Conservation (phyloP, 2,797 vertebrate species). For the Discoglossus pictus region DNA sequence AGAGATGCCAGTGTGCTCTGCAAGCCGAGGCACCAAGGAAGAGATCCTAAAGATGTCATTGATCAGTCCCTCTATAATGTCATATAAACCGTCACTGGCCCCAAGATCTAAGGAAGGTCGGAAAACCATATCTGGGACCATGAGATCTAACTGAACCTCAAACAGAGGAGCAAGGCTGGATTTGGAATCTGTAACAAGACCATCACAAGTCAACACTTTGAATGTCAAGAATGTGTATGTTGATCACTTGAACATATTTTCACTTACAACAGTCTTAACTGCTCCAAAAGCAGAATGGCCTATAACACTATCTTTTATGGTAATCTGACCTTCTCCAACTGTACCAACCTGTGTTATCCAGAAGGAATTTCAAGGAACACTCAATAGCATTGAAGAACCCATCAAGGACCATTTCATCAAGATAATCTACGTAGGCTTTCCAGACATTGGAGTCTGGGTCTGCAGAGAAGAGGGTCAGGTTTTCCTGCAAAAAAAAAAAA, state of each 20-base stretch:
- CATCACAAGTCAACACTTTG: not conserved
- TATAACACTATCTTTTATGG: too few species aligned
- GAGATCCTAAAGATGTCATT: conserved; percentile 78
- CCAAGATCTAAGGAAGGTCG: conserved; percentile 80
- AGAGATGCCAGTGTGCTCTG: conserved; percentile 62
- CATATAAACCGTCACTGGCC: conserved; percentile 72
- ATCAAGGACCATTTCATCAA: conserved; percentile 87
- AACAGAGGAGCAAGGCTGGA: conserved; percentile 77
- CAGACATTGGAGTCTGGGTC: conserved; percentile 76
- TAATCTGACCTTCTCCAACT: too few species aligned
- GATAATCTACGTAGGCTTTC: conserved; percentile 83
- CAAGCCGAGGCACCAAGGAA: conserved; percentile 80
- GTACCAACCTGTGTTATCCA: conserved; percentile 86
- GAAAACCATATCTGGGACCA: conserved; percentile 83
- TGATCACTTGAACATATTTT: too few species aligned
- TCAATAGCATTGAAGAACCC: conserved; percentile 86
- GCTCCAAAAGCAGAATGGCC: too few species aligned
- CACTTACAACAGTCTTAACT: too few species aligned
- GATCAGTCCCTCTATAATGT: conserved; percentile 78
- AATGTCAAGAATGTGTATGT: too few species aligned
- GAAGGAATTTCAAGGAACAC: conserved; percentile 85
- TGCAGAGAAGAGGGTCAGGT: conserved; percentile 76
- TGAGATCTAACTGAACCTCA: conserved; percentile 81
- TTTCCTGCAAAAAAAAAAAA: conserved; percentile 73
- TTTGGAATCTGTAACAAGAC: conserved; percentile 70